These are phyloP conservation scores for Penaeus vannamei DNA, from an alignment of 1,140 invertebrate species.

Conservation along the genomic window DNA sequence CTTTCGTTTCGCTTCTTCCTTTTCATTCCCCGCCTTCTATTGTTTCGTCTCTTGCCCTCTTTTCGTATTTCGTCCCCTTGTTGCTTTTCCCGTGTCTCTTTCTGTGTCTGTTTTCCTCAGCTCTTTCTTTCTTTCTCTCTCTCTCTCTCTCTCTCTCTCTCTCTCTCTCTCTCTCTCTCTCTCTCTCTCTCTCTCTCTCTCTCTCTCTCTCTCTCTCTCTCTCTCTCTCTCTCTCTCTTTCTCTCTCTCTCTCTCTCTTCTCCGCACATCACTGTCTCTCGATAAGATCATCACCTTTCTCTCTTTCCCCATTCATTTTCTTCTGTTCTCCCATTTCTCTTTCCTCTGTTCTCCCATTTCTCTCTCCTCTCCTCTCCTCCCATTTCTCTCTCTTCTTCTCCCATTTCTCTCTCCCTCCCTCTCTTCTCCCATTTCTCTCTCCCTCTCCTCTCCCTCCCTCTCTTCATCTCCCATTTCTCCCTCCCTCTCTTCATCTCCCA, in stretches of 20 bases:
- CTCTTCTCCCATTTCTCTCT: too few relatives aligned
- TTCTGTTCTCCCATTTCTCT: not conserved
- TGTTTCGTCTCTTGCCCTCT: not conserved
- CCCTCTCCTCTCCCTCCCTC: too few relatives aligned
- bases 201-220: too few relatives aligned
- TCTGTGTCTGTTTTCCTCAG: not conserved
- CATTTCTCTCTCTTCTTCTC: not conserved
- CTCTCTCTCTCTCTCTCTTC: too few relatives aligned
- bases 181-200: too few relatives aligned
- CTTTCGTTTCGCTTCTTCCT: not conserved
- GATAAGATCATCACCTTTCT: not conserved
- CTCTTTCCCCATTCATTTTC: not conserved
- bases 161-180: too few relatives aligned
- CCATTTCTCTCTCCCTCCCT: not conserved
- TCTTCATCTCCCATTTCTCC: not conserved
- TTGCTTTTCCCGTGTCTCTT: not conserved
- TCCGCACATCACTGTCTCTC: not conserved
- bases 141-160: not conserved
- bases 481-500: not conserved
- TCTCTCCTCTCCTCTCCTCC: not conserved
- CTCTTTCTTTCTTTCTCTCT: not conserved
- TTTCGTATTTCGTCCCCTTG: not conserved
- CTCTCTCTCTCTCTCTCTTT: too few relatives aligned
- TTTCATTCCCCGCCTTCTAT: not conserved
- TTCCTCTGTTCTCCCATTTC: not conserved